These are phyloP conservation scores for Falco berigora DNA, from an alignment of 2,797 vertebrate genomes.

Conservation along the genomic window DNA sequence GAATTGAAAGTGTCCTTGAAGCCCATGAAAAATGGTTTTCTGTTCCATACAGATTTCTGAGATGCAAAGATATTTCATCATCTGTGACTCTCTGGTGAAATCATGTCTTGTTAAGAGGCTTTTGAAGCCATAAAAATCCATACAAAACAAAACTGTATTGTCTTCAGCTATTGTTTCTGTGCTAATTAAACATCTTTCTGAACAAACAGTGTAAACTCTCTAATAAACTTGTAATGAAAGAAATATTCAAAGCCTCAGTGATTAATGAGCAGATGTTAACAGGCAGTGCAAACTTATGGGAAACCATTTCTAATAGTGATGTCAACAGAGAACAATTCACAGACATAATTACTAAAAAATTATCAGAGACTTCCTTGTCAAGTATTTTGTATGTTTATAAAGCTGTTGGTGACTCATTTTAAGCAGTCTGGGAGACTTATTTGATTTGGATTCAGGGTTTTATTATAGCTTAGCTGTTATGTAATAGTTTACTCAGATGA, in stretches of 20 bases:
- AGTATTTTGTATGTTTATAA: conserved; percentile 84
- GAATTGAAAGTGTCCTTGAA: conserved; percentile 39
- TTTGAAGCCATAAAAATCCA: conserved; percentile 1
- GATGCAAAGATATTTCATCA: conserved; percentile 15
- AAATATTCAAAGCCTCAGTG: conserved; percentile 76
- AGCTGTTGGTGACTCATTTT: conserved; percentile 83
- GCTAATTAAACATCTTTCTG: conserved; percentile 63
- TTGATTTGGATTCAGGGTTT: conserved; percentile 81
- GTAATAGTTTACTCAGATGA: conserved; percentile 78
- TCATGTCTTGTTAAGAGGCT: neutral
- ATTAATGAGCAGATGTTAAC: conserved; percentile 85
- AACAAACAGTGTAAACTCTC: conserved; percentile 41
- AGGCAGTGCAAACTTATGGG: conserved; percentile 81
- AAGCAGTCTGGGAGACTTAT: conserved; percentile 80
- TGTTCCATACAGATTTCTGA: conserved; percentile 9
- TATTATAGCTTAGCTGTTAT: conserved; percentile 81
- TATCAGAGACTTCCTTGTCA: conserved; percentile 85
- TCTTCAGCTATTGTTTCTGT: conserved; percentile 47
- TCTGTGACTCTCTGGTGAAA: conserved; percentile 42
- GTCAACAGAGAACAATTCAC: conserved; percentile 85
- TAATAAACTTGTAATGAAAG: conserved; percentile 72
- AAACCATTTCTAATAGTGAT: conserved; percentile 82
- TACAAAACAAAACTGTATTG: neutral
- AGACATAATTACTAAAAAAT: conserved; percentile 86
- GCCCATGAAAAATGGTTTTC: neutral